Evolutionary conservation across 2,797 vertebrate genomes (phyloP), one percentile per base, ranked within the genome.

Genomic region (Dermochelys coriacea): DNA sequence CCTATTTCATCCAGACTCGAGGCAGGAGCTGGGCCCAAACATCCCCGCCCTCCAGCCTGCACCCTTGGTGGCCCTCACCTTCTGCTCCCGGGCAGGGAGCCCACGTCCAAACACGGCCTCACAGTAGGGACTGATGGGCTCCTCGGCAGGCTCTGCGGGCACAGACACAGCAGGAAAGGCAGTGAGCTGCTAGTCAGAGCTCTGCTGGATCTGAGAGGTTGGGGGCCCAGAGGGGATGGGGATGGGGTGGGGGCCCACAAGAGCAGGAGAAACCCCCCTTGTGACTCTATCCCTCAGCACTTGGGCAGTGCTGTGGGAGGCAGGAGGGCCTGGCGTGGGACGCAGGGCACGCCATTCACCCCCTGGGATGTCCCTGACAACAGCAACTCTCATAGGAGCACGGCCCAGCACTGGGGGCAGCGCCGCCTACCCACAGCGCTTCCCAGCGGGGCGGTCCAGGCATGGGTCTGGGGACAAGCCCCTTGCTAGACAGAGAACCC

Each of bases 121-220:
- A 14, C 99, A 99, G 98, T 99, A 99, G 2, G 99, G 99, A 84
- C 98, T 99, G 94, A 99, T 98, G 10, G 98, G 98, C 8, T 98
- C 99, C 79, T 99, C 98, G 2, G 80, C 16, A 47, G 91, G 84
- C 51, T 97, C 98, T 98, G 95, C 11, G 79, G 64, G 83, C 61
- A 93, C n/a, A 96, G 80, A 90, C 0, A 7, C 0, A n/a, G 57
- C n/a, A 59, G 34, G 59, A 29, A 82, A 81, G 71, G 80, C 78
- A 37, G 47, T 94, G 82, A 96, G 16, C 0, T 2, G 52, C 41
- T 61, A 57, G 50, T 5, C 64, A 77, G 84, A 51, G 27, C 64
- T 15, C 61, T 34, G 59, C 7, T 61, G 74, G 74, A n/a, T 37
- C 21, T 27, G 21, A 4, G 21, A 54, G 54, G 54, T 25, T 54